A percentile compares a stretch with the other conserved stretches of the same genome.
Conservation (phyloP, 2,113 vertebrate genomes). For the Kobus ellipsiprymnus region DNA sequence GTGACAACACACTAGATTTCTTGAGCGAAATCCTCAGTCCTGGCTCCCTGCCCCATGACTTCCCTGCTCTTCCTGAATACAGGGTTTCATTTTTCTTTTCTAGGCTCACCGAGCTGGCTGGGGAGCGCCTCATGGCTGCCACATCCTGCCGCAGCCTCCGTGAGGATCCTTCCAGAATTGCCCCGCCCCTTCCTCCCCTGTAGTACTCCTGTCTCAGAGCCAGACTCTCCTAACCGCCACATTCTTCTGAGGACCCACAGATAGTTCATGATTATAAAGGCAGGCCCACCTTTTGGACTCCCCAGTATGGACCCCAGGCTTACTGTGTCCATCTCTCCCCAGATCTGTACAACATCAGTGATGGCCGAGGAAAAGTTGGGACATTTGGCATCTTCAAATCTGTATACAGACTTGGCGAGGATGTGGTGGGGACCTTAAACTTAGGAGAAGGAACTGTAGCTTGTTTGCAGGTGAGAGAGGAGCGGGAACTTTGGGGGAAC, state of each 20-base stretch:
- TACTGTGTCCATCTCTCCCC: not conserved
- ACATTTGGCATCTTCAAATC: conserved; percentile 98
- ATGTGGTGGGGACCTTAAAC: conserved; percentile 93
- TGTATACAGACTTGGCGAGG: conserved; percentile 95
- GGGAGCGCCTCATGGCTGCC: conserved; percentile 94
- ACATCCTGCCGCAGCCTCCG: conserved; percentile 92
- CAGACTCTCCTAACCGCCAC: not conserved
- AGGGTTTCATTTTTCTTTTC: not conserved
- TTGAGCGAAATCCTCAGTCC: not conserved
- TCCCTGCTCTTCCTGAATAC: not conserved
- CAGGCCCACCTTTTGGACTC: not conserved
- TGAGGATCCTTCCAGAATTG: conserved; percentile 64
- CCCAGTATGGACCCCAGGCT: not conserved
- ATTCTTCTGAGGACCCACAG: not conserved
- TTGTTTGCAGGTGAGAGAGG: conserved; percentile 90
- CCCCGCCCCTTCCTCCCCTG: not conserved
- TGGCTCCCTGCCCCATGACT: not conserved
- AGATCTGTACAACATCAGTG: conserved; percentile 98
- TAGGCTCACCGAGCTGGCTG: conserved; percentile 86
- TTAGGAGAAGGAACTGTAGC: conserved; percentile 96
- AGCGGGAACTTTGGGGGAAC: not conserved
- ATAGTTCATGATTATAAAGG: not conserved
- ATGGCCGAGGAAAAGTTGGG: conserved; percentile 92
- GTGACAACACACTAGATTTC: not conserved
- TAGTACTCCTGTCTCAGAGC: not conserved